Evolutionary conservation across 2,888 invertebrate genomes (phyloP).

Genomic region (Junonia oenone): DNA sequence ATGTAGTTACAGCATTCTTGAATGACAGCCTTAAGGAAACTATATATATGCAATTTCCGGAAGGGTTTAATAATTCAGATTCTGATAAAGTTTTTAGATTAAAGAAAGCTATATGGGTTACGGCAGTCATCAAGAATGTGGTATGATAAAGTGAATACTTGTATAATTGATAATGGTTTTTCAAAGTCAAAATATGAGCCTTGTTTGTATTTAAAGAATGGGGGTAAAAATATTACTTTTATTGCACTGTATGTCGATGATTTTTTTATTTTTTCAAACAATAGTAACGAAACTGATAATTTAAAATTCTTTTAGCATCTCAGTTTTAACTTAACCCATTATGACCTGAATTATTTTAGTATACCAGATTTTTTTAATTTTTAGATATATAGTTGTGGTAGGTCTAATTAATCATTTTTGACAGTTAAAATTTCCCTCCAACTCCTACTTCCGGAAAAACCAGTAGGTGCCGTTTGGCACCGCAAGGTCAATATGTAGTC

Average conservation of each 20-base stretch:
- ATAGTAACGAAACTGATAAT: neutral
- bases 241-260: constrained; percentile 17
- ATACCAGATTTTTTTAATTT: no score
- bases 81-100: constrained; percentile 1
- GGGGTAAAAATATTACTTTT: constrained; percentile 7
- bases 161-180: constrained; percentile 4
- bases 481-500: no score
- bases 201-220: constrained; percentile 9
- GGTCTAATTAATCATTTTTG: no score
- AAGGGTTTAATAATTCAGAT: neutral
- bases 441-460: no score
- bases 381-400: no score
- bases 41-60: constrained; percentile 5
- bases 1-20: constrained; percentile 3
- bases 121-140: constrained; percentile 10
- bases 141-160: constrained; percentile 10
- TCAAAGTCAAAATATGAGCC: constrained; percentile 6
- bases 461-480: no score
- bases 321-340: no score
- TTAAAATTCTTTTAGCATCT: constrained; percentile 4
- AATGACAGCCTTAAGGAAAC: constrained; percentile 12
- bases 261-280: constrained; percentile 11
- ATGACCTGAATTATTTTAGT: no score
- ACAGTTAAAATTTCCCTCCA: no score
- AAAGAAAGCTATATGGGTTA: constrained; percentile 10